phyloP scores from a whole-genome alignment of 2,888 invertebrate genomes.

The Pharmacophagus antenor region DNA sequence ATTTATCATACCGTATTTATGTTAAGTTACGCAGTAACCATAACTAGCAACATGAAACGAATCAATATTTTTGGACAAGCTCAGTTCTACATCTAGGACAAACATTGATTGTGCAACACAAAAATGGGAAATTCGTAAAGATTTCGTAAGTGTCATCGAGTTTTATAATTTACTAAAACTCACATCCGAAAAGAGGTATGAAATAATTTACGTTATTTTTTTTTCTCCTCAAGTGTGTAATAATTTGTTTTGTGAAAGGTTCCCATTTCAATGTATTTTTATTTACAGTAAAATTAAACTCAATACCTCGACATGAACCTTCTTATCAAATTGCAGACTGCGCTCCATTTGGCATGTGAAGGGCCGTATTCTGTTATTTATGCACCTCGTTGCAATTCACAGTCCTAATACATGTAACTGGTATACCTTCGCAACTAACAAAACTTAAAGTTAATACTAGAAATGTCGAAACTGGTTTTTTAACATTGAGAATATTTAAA shows the following conservation, averaged over 20 bases:
- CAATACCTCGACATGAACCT: constrained; percentile 13
- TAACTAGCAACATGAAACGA: no score
- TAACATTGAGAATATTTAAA: background rate
- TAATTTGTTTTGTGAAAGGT: no score
- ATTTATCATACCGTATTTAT: no score
- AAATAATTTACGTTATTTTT: background rate
- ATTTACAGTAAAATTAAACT: constrained; percentile 19
- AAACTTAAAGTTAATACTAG: background rate
- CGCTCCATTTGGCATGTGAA: constrained; percentile 34
- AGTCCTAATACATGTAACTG: constrained; percentile 5
- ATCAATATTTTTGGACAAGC: no score
- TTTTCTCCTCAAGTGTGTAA: no score
- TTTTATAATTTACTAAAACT: background rate
- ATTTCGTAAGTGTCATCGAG: background rate
- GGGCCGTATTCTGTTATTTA: constrained; percentile 28
- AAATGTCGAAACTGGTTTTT: background rate
- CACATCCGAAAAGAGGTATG: background rate
- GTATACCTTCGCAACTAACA: constrained; percentile 2
- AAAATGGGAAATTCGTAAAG: background rate
- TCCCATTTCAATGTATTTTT: background rate
- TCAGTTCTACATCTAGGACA: background rate
- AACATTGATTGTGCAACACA: background rate
- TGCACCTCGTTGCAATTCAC: constrained; percentile 18
- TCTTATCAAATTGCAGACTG: constrained; percentile 28
- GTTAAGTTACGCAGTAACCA: no score